These are phyloP conservation scores for Erannis defoliaria DNA, from an alignment of 2,888 invertebrate genomes.

Conservation along the genomic window DNA sequence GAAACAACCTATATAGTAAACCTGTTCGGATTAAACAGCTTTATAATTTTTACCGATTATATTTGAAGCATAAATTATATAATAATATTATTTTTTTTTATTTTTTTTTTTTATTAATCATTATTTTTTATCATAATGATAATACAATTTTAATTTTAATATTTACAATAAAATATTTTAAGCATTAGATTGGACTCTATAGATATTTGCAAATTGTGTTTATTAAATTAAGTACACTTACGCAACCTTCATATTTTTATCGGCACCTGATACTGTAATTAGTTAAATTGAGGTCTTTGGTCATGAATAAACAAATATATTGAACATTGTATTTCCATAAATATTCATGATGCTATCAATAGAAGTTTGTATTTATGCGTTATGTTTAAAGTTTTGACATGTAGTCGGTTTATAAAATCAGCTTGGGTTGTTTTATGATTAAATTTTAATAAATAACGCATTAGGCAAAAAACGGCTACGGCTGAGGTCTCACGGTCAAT, in stretches of 20 bases:
- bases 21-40: no score
- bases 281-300: conserved; percentile 62
- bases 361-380: conserved; percentile 66
- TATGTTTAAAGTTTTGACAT: conserved; percentile 68
- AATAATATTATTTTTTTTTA: no score
- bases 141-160: no score
- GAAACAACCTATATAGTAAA: no score
- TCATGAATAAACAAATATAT: conserved; percentile 66
- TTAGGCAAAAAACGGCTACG: conserved; percentile 81
- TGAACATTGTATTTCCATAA: conserved; percentile 56
- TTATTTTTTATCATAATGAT: no score
- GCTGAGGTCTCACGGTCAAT: conserved; percentile 83
- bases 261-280: conserved; percentile 59
- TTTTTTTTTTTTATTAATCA: no score
- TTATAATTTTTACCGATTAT: no score
- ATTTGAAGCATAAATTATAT: no score
- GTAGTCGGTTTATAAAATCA: conserved; percentile 68
- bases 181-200: neutral
- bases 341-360: conserved; percentile 70
- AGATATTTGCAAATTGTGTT: conserved; percentile 9
- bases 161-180: no score
- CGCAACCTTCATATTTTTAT: conserved; percentile 52
- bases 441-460: conserved; percentile 84
- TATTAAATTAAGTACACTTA: conserved; percentile 36
- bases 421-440: conserved; percentile 74